These are phyloP conservation scores for Promerops cafer DNA, from an alignment of 2,113 vertebrate genomes.

Conservation along the genomic window DNA sequence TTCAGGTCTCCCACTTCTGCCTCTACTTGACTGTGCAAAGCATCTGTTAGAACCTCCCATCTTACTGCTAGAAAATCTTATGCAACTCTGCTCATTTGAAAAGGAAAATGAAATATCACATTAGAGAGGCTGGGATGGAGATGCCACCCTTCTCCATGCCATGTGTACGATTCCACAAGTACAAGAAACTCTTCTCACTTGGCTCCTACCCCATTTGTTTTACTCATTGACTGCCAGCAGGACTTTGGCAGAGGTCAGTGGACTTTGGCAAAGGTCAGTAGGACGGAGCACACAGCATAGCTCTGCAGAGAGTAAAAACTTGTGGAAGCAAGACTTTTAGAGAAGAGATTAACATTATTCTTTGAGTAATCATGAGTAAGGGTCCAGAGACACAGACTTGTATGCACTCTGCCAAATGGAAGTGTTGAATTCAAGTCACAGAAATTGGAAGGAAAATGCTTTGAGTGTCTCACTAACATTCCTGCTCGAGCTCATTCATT, in stretches of 20 bases:
- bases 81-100: rapidly evolving
- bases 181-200: neutral
- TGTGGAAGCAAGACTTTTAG: neutral
- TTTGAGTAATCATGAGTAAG: neutral
- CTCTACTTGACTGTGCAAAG: neutral
- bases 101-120: neutral
- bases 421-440: rapidly evolving
- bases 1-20: neutral
- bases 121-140: neutral
- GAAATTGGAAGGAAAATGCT: neutral
- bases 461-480: neutral
- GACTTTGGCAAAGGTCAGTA: neutral
- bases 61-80: rapidly evolving
- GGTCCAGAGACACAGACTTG: neutral
- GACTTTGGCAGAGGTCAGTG: neutral
- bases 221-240: neutral
- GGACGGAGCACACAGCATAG: rapidly evolving
- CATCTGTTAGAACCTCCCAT: neutral
- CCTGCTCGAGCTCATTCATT: neutral
- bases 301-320: neutral
- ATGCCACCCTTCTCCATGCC: neutral
- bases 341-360: neutral
- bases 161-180: rapidly evolving
- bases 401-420: neutral
- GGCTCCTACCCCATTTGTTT: neutral